These are phyloP conservation scores for Drosophila meridionalis DNA, from an alignment of 2,888 invertebrate genomes.

Conservation along the genomic window DNA sequence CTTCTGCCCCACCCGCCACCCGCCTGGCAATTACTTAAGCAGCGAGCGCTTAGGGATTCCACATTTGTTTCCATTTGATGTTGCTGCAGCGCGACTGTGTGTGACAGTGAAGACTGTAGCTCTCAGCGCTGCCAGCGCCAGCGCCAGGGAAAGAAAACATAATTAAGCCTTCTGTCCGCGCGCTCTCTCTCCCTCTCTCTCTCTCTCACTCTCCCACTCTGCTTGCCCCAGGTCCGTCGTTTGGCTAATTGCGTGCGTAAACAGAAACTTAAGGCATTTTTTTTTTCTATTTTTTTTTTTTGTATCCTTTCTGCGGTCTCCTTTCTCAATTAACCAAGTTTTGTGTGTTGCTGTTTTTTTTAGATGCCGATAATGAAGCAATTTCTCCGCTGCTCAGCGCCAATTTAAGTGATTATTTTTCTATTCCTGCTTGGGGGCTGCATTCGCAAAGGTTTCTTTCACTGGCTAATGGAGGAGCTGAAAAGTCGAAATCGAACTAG, in stretches of 20 bases:
- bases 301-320: background rate
- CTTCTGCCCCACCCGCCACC: background rate
- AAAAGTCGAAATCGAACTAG: background rate
- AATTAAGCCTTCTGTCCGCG: slow-evolving; percentile 1
- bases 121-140: slow-evolving; percentile 6
- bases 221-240: slow-evolving; percentile 3
- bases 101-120: slow-evolving; percentile 10
- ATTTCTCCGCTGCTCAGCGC: background rate
- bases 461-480: background rate
- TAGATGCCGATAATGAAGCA: slow-evolving; percentile 1
- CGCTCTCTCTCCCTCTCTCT: background rate
- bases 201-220: background rate
- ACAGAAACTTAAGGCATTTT: slow-evolving; percentile 7
- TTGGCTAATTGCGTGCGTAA: slow-evolving; percentile 13
- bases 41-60: slow-evolving; percentile 45
- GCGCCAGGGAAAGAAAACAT: background rate
- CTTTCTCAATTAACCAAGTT: slow-evolving; percentile 9
- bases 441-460: background rate
- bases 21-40: slow-evolving; percentile 63
- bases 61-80: slow-evolving; percentile 25
- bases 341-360: background rate
- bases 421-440: background rate
- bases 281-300: background rate
- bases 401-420: background rate
- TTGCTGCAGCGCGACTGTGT: slow-evolving; percentile 6